phyloP scores from a whole-genome alignment of 2,888 invertebrate genomes.

The Himalopsyche tibetana region DNA sequence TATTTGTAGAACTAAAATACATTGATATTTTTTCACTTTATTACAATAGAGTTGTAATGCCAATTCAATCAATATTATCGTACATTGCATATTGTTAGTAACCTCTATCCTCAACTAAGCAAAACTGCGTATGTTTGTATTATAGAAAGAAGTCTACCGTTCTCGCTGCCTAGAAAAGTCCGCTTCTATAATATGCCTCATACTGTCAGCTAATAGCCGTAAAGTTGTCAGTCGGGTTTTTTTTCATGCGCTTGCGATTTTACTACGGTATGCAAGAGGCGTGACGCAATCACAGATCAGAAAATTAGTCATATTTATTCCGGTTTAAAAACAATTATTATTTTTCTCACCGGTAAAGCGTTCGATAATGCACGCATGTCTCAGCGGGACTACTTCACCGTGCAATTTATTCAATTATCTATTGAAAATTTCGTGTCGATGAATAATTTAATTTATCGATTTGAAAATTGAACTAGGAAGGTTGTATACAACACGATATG shows the following conservation, averaged over 20 bases:
- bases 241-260: slow-evolving; percentile 6
- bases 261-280: slow-evolving; percentile 26
- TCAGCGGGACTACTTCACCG: not conserved
- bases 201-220: not conserved
- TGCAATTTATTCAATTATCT: slow-evolving; percentile 2
- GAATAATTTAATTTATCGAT: too few species aligned
- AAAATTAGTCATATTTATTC: slow-evolving; percentile 34
- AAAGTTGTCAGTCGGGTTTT: slow-evolving; percentile 20
- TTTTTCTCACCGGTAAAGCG: not conserved
- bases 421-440: not conserved
- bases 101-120: too few species aligned
- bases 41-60: too few species aligned
- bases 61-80: too few species aligned
- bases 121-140: too few species aligned
- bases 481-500: too few species aligned
- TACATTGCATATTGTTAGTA: too few species aligned
- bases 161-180: not conserved
- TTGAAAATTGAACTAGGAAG: too few species aligned
- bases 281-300: slow-evolving; percentile 27
- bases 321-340: slow-evolving; percentile 22
- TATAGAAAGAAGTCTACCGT: not conserved
- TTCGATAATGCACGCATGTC: slow-evolving; percentile 8
- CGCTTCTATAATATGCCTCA: not conserved
- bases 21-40: too few species aligned
- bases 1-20: too few species aligned